These are phyloP conservation scores for Trachymyrmex cornetzi DNA, from an alignment of 1,140 invertebrate species.

Conservation along the genomic window DNA sequence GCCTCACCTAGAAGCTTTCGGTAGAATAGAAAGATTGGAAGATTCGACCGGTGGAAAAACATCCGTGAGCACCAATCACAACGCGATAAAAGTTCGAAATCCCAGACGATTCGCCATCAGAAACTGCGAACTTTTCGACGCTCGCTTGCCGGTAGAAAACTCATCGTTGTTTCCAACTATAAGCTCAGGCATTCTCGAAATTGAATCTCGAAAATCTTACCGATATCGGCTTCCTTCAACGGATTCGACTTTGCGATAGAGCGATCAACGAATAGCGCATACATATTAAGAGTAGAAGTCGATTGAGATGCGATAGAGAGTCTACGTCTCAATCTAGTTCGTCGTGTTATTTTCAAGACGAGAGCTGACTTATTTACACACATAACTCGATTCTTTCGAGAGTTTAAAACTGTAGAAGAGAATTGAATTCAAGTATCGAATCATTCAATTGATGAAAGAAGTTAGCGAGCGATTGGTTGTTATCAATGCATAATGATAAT, in stretches of 20 bases:
- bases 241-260: conserved; percentile 54
- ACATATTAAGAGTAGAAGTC: conserved; percentile 24
- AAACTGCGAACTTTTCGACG: conserved; percentile 69
- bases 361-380: conserved; percentile 20
- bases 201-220: conserved; percentile 75
- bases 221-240: conserved; percentile 65
- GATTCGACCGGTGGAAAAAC: conserved; percentile 61
- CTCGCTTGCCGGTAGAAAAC: conserved; percentile 62
- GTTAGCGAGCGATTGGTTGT: not conserved
- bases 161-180: conserved; percentile 77
- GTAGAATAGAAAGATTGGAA: conserved; percentile 62
- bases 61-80: conserved; percentile 73
- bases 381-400: not conserved
- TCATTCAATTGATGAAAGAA: not conserved
- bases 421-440: not conserved
- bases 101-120: conserved; percentile 70
- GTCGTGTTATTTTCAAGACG: not conserved
- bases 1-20: conserved; percentile 35
- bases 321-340: not conserved
- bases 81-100: conserved; percentile 77
- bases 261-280: conserved; percentile 35
- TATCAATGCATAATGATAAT: not conserved
- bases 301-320: not conserved
- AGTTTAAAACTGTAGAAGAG: not conserved
- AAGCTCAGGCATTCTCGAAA: conserved; percentile 74